Evolutionary conservation across 2,113 vertebrate species (phyloP).

Genomic region (Psephotus haematonotus): DNA sequence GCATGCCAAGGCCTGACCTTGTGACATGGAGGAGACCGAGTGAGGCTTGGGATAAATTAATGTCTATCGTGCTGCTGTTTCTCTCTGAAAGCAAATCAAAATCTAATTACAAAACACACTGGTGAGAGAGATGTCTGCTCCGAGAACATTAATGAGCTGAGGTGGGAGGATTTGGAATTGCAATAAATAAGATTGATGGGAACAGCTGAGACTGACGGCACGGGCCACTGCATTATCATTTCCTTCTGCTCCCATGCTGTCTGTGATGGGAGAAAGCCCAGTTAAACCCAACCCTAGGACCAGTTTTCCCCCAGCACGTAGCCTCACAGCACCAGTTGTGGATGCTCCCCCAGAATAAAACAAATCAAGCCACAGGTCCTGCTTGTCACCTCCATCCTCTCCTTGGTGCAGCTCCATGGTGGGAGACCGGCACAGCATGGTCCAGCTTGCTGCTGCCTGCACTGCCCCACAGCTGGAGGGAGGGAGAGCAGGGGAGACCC

Average conservation of each 20-base stretch:
- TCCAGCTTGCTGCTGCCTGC: not conserved
- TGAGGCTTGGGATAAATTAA: constrained; percentile 13
- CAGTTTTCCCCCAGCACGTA: not conserved
- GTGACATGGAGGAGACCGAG: not conserved
- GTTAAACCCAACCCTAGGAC: not conserved
- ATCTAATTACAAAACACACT: constrained; percentile 56
- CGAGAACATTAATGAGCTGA: not conserved
- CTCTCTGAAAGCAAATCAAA: constrained; percentile 49
- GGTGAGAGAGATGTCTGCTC: constrained; percentile 10
- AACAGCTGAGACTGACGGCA: not conserved
- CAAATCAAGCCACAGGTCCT: not conserved
- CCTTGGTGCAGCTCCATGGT: accelerated
- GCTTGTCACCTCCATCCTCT: not conserved
- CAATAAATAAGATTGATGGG: constrained; percentile 10
- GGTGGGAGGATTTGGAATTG: constrained; percentile 9
- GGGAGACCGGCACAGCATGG: accelerated
- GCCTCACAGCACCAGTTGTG: not conserved
- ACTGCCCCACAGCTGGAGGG: accelerated
- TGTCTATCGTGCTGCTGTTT: not conserved
- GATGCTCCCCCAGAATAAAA: not conserved
- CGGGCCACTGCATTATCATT: accelerated
- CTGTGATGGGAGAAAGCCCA: not conserved
- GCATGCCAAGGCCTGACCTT: constrained; percentile 5
- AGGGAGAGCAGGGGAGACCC: not conserved
- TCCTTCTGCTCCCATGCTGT: accelerated